Evolutionary conservation across 2,113 vertebrate species (phyloP), one percentile per base, ranked within the genome.

Genomic region (Rafetus swinhoei): DNA sequence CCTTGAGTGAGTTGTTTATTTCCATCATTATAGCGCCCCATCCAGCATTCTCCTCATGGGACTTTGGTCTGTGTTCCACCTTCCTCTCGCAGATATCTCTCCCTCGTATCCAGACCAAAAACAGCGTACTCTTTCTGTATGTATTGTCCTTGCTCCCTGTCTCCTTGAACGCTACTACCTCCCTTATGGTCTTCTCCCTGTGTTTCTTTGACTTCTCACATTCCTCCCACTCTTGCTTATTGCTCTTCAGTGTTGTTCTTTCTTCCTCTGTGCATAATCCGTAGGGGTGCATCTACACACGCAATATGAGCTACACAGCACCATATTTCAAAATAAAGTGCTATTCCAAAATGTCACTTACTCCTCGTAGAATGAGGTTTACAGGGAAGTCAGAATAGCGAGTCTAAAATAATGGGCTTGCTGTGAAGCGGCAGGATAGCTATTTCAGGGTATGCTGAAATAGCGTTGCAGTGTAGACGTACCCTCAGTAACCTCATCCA

Each of bases 41-140:
- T 85, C 84, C 91, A 56, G 62, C 0, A 0, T 32, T 81, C 81
- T 82, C 79, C 9, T 1, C 45, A 50, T 45, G 55, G 50, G 79
- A 21, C 81, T 84, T 60, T 83, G 74, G 60, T 82, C 86, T 4
- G 1, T 24, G 24, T 88, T 60, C 82, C 16, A 86, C 50, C 0
- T 0, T 32, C 0, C 0, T 27, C 21, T 22, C 10, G 74, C n/a
- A 80, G 91, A 24, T 16, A 5, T 69, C 35, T 55, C 16, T 1
- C 2, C 82, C 27, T 82, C 22, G 24, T 56, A 4, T 6, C 65
- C 53, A 65, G 45, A 32, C 45, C 11, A 13, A 62, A 25, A 69
- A 27, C 25, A 45, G 15, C 65, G 27, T 74, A 39, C 52, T 39
- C 45, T 53, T 69, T 69, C 10, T 9, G 25, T 89, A 53, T 4